Base-by-base conservation (phyloP, 2,888 invertebrate species). In the Lomographa bimaculata region DNA sequence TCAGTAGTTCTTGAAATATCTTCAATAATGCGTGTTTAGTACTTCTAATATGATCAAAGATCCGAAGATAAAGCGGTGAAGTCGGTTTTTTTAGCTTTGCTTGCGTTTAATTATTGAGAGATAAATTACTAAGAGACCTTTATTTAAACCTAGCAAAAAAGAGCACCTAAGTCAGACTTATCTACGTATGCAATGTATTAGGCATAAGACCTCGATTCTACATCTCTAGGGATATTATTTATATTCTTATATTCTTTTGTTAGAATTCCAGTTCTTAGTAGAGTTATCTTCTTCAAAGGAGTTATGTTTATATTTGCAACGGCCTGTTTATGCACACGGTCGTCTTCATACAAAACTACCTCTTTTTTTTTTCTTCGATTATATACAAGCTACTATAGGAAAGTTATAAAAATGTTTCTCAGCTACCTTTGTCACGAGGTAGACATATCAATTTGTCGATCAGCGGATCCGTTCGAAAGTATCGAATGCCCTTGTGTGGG, bases 291-390 rank as follows among this genome's bases (percentile, higher is more conserved):
- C n/a, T n/a, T n/a, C n/a, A n/a, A n/a, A n/a, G n/a, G n/a, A n/a
- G n/a, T n/a, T n/a, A n/a, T n/a, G n/a, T n/a, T n/a, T 44, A 33
- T 34, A 49, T 46, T 52, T 49, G 49, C 43, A 44, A 41, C 35
- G 50, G 34, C 52, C 49, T 64, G 63, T 64, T 66, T 71, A 67
- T 70, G 64, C 64, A 64, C 54, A 50, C 53, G 41, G 44, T 60
- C 50, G 62, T 64, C 64, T 70, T 70, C 69, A 72, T 71, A 69
- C 60, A 64, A 59, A 69, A 60, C 55, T 52, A 54, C 42, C 38
- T 44, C 49, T 45, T 32, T 29, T 35, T 27, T 27, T 33, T 36
- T 27, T 28, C 34, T 46, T 41, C 29, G 48, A 37, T 44, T 37
- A 28, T 35, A 41, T 33, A 45, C 45, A 28, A 32, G 46, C 50